Evolutionary conservation across 1,140 invertebrate genomes (phyloP), one percentile per base, ranked within the genome.

Genomic region (Druon quercuslanigerum): DNA sequence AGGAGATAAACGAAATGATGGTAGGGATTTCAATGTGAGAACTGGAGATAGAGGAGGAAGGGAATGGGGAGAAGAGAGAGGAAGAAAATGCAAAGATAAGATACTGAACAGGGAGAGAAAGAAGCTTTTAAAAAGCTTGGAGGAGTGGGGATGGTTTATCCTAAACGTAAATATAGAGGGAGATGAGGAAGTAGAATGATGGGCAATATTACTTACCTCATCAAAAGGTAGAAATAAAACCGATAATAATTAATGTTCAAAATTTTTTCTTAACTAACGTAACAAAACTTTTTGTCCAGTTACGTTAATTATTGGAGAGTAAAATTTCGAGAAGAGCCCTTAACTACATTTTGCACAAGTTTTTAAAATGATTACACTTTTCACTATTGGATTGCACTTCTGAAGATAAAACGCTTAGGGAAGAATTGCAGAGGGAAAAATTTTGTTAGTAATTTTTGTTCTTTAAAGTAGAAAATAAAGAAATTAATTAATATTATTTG

Each of bases 251-350:
- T 75, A 76, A 52, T 78, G 25, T 17, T 80, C 73, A 66, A 14
- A 70, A n/a, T 60, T 57, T 57, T 79, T 75, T 74, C 71, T 70
- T 52, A 1, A 70, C 50, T 33, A n/a, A 40, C 50, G 56, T 56
- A 75, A 54, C 13, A 52, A 78, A 25, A 25, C n/a, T n/a, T n/a
- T n/a, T n/a, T n/a, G 1, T 89, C 72, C 71, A 95, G 94, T 81
- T 95, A 97, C 87, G 82, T 97, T 56, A 87, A 92, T 72, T 96
- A 96, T 90, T 98, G 96, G 97, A 91, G 92, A 76, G 87, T 94
- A 54, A 93, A 95, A 86, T 95, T 97, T 83, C 93, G 92, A 89
- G 92, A 93, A 79, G 88, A 93, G 74, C 92, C 92, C 76, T 85
- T 96, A 9, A 93, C 92, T 80, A 93, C 94, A 79, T 96, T 93